A percentile compares a stretch with the other conserved stretches of the same genome.
Evolutionary conservation across 2,797 vertebrate genomes (phyloP).

Genomic region (Malurus leucopterus): DNA sequence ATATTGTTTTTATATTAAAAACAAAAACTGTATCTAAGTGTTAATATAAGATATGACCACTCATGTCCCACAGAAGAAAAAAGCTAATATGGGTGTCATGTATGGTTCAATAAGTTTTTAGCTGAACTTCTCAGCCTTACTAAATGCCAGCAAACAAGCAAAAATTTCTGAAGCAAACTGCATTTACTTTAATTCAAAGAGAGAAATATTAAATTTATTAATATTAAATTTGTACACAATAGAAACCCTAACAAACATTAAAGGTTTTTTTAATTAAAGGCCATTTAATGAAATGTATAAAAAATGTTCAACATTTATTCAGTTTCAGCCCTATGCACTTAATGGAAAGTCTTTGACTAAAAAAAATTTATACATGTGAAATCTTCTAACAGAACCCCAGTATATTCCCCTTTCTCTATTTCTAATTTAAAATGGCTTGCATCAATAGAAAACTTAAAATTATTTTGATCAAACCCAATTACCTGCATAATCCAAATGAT

Average conservation of each 20-base stretch:
- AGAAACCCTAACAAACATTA: not conserved
- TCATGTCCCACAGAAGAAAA: not conserved
- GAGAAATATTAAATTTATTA: not conserved
- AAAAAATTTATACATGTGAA: not conserved
- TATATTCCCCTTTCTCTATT: not conserved
- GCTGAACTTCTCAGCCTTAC: not conserved
- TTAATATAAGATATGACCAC: not conserved
- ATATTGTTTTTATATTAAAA: not conserved
- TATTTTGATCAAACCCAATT: not conserved
- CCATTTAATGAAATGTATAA: not conserved
- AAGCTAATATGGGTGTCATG: accelerated
- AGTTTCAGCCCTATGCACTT: not conserved
- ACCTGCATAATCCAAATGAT: not conserved
- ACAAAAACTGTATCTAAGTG: not conserved
- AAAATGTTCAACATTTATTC: not conserved
- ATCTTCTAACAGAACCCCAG: not conserved
- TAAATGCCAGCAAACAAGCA: not conserved
- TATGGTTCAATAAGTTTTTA: not conserved
- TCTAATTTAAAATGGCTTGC: not conserved
- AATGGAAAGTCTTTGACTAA: not conserved
- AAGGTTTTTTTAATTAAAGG: not conserved
- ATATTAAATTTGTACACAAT: not conserved
- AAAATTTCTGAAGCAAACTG: not conserved
- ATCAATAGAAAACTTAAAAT: not conserved
- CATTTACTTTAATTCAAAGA: not conserved